Evolutionary conservation across 2,888 invertebrate genomes (phyloP).

Genomic region (Seira ritae): DNA sequence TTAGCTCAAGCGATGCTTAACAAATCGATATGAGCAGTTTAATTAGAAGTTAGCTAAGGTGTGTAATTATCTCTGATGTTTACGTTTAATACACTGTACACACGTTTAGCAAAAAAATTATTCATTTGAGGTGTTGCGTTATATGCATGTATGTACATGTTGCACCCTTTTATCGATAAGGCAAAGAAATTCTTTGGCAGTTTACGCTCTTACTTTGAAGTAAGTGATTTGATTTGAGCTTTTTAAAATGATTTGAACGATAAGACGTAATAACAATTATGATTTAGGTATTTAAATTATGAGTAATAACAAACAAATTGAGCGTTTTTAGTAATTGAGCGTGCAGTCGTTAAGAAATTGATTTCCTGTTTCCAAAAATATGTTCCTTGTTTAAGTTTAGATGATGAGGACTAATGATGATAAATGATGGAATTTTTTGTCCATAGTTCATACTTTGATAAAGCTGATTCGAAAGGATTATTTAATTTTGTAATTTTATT

Average conservation of each 20-base stretch:
- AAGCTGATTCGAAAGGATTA: too few relatives aligned
- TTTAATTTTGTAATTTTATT: too few relatives aligned
- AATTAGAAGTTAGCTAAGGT: background rate
- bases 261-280: background rate
- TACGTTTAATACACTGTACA: too few relatives aligned
- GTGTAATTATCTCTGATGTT: background rate
- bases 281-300: constrained; percentile 26
- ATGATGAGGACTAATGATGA: background rate
- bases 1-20: background rate
- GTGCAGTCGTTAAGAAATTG: constrained; percentile 12
- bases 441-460: background rate
- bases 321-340: background rate
- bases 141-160: too few relatives aligned
- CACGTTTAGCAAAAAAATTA: too few relatives aligned
- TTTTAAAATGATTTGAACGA: background rate
- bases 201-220: too few relatives aligned
- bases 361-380: constrained; percentile 36
- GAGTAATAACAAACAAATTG: background rate
- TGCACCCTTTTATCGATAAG: too few relatives aligned
- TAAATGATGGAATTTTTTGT: background rate
- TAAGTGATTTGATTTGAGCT: too few relatives aligned
- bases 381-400: background rate
- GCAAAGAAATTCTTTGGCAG: too few relatives aligned
- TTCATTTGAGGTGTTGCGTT: too few relatives aligned
- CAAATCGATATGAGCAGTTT: background rate